These are phyloP conservation scores for Cylindroiulus punctatus DNA, from an alignment of 2,888 invertebrate genomes.

Conservation along the genomic window DNA sequence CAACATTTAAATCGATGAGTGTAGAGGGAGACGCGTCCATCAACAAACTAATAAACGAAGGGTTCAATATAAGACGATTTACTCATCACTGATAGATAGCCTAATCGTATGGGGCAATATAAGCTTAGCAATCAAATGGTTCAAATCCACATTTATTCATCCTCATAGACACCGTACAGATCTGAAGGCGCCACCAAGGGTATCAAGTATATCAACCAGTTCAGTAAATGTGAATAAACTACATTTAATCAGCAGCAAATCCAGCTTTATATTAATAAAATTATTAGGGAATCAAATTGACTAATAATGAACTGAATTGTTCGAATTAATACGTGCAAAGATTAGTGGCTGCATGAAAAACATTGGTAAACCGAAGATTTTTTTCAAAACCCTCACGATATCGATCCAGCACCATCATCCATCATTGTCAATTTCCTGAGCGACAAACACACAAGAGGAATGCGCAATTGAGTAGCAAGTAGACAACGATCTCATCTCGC, in stretches of 20 bases:
- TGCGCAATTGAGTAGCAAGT: background rate
- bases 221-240: too few species aligned
- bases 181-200: too few species aligned
- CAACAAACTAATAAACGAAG: background rate
- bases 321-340: background rate
- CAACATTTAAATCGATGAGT: background rate
- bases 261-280: too few species aligned
- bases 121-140: too few species aligned
- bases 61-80: background rate
- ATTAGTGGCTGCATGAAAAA: background rate
- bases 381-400: background rate
- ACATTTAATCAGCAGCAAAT: too few species aligned
- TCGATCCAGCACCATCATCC: slow-evolving; percentile 8
- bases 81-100: too few species aligned
- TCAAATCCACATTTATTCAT: too few species aligned
- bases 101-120: background rate
- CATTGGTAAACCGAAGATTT: background rate
- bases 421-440: slow-evolving; percentile 11
- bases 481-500: background rate
- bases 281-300: too few species aligned
- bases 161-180: too few species aligned
- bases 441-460: background rate
- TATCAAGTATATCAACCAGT: too few species aligned
- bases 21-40: background rate
- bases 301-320: too few species aligned